phyloP scores from a whole-genome alignment of 1,140 invertebrate genomes.

The Himalopsyche phryganea region DNA sequence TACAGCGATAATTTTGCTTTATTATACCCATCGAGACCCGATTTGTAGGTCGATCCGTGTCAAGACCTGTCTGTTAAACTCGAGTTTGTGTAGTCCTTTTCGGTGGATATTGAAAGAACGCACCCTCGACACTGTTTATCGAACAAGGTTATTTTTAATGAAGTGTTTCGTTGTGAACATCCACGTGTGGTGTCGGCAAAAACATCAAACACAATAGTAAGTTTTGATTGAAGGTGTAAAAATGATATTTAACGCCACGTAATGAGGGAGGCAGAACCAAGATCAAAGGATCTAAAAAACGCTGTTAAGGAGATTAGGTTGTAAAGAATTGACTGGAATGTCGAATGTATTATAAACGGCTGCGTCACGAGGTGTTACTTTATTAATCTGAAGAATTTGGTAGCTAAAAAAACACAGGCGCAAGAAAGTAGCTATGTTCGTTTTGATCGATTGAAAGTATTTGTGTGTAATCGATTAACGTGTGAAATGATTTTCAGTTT shows the following conservation, averaged over 20 bases:
- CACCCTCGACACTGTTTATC: no score
- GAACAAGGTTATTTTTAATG: conserved; percentile 1
- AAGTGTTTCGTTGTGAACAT: conserved; percentile 10
- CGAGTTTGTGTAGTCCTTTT: no score
- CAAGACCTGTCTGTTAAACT: no score
- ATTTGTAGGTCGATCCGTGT: no score
- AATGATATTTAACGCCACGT: conserved; percentile 32
- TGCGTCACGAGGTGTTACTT: conserved; percentile 22
- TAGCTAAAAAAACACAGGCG: conserved; percentile 5
- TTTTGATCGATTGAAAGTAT: no score
- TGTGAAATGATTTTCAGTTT: no score
- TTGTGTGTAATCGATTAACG: no score
- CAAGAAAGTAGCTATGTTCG: no score
- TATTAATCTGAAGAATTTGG: conserved; percentile 28
- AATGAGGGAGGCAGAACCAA: conserved; percentile 30
- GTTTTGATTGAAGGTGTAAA: conserved; percentile 34
- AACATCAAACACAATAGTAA: conserved; percentile 26
- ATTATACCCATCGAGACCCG: no score
- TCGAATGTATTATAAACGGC: conserved; percentile 28
- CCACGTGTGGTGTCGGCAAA: conserved; percentile 15
- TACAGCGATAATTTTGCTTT: no score
- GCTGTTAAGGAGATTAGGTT: conserved; percentile 17
- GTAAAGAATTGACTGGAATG: conserved; percentile 32
- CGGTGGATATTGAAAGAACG: no score
- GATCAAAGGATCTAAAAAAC: conserved; percentile 22